phyloP scores from a whole-genome alignment of 2,888 invertebrate species.

The Trichopoda pennipes region DNA sequence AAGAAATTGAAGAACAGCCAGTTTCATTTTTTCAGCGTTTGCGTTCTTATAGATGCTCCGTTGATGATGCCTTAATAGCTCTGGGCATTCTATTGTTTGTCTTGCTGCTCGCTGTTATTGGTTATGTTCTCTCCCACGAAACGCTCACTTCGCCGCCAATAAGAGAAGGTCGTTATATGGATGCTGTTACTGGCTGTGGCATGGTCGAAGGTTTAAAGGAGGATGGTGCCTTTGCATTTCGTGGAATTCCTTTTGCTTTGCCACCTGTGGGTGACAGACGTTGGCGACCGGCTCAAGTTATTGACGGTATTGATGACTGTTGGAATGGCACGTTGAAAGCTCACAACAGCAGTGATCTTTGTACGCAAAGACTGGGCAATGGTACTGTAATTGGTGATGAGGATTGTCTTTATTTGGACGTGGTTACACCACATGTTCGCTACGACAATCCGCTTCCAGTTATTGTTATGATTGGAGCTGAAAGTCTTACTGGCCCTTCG shows the following conservation, averaged over 20 bases:
- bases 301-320: constrained; percentile 86
- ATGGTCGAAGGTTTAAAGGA: constrained; percentile 89
- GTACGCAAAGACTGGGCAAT: constrained; percentile 87
- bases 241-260: constrained; percentile 90
- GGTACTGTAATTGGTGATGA: constrained; percentile 87
- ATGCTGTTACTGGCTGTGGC: constrained; percentile 89
- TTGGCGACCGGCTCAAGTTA: constrained; percentile 86
- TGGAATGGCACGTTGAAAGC: constrained; percentile 89
- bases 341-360: constrained; percentile 85
- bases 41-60: constrained; percentile 85
- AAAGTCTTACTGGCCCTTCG: constrained; percentile 88
- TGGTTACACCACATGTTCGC: constrained; percentile 90
- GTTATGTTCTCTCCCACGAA: constrained; percentile 84
- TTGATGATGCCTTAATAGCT: constrained; percentile 83
- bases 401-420: constrained; percentile 91
- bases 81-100: constrained; percentile 84
- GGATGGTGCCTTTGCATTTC: constrained; percentile 90
- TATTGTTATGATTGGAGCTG: constrained; percentile 90
- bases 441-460: constrained; percentile 91
- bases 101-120: constrained; percentile 84
- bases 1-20: constrained; percentile 74
- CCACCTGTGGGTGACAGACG: constrained; percentile 87
- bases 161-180: constrained; percentile 87
- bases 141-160: constrained; percentile 84
- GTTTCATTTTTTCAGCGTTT: constrained; percentile 83